These are phyloP conservation scores for Eucriotettix oculatus DNA, from an alignment of 2,888 invertebrate genomes.

Conservation along the genomic window DNA sequence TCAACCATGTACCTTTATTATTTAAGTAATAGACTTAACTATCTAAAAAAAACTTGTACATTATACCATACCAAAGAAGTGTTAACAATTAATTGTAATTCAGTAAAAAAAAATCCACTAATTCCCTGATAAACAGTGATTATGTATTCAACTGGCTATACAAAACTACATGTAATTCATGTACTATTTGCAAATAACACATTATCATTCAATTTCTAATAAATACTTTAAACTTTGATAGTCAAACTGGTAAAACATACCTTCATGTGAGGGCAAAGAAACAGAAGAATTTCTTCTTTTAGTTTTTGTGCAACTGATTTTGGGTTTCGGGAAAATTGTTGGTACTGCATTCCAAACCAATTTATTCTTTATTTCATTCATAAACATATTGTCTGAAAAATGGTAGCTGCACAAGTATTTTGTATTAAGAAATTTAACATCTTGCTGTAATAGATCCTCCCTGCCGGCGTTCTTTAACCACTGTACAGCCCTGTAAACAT, in stretches of 20 bases:
- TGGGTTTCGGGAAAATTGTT: constrained; percentile 1
- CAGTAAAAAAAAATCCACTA: no score
- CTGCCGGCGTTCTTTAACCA: constrained; percentile 10
- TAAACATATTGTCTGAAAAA: constrained; percentile 9
- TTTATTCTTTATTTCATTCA: constrained; percentile 5
- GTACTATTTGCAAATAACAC: not conserved
- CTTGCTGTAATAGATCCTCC: constrained; percentile 4
- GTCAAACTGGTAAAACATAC: no score
- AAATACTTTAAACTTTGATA: not conserved
- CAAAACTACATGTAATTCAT: not conserved
- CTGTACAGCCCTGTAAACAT: constrained; percentile 1
- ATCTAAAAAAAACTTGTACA: no score
- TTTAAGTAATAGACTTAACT: no score
- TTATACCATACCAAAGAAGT: no score
- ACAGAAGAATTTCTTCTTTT: not conserved
- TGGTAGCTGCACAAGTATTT: constrained; percentile 7
- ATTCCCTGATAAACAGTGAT: no score
- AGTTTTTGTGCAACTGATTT: not conserved
- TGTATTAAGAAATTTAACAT: not conserved
- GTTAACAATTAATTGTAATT: no score
- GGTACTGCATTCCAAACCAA: constrained; percentile 10
- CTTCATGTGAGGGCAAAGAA: not conserved
- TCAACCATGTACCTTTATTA: no score
- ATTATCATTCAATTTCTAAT: not conserved
- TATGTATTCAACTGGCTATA: no score